Evolutionary conservation across 53 echinoderm and acorn worm species (phyloP), one percentile per base, ranked within the genome.

Genomic region (Echinometra lucunter): DNA sequence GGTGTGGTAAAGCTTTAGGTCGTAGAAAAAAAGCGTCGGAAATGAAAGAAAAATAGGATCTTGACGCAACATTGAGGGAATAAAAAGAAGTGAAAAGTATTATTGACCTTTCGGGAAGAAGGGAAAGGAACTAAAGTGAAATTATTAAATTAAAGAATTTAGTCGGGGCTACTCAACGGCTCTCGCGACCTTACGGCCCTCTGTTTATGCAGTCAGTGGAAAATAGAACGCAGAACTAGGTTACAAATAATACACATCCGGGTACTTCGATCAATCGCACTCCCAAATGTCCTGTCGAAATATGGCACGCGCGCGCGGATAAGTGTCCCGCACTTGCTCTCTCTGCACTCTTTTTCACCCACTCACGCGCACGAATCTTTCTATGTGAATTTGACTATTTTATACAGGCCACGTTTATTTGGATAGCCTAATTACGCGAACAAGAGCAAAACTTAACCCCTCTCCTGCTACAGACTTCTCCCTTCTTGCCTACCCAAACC

Each of bases 201-300:
- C 45, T 92, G 93, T 92, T 92, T 92, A 92, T 92, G 93, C 93
- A 92, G 93, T 92, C 78, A 78, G 56, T 63, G 58, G 93, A 94
- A 66, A 83, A 82, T 83, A 94, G 85, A 82, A 57, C 94, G 58
- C 94, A 58, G 28, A 94, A 44, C 94, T 94, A 82, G 94, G 94
- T 94, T 83, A 94, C 94, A 83, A 58, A 94, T 82, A 94, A 94
- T 94, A 83, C 60, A 94, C 94, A 94, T 94, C 94, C 94, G 94
- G 94, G 94, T 28, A 94, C 94, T 94, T 94, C 12, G 37, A 38
- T 94, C 82, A 94, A 40, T 44, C 94, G 57, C 60, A 57, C 92
- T 78, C 75, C 57, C 55, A 30, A 19, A 49, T 78, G 78, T 92
- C 92, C 91, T 47, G 23, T 21, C 30, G 91, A 66, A 91, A 91